Evolutionary conservation across 2,113 vertebrate species (phyloP), one percentile per base, ranked within the genome.

Genomic region (Phycodurus eques): DNA sequence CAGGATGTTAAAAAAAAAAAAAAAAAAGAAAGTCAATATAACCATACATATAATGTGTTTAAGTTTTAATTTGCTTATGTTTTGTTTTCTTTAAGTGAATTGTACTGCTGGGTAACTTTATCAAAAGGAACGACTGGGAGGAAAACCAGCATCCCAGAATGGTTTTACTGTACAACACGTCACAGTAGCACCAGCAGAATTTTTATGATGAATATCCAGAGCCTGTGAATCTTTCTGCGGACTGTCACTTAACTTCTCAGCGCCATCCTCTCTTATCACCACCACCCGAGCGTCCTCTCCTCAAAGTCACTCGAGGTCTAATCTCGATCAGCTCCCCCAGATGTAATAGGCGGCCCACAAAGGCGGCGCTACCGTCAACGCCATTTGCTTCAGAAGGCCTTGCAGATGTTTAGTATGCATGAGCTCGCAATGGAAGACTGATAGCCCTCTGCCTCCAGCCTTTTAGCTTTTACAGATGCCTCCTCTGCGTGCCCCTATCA

Each of bases 361-460:
- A 70, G 46, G 31, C 68, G 14, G 35, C 9, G 74, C 78, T 59
- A 71, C 78, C 67, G 61, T 77, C 77, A 47, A 68, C 80, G 68
- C 78, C 82, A 78, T 83, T 83, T 88, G 86, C 75, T 79, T 82
- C 71, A 68, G 75, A 85, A 56, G 71, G 82, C 74, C 0, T 9
- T 66, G 67, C 79, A 83, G 77, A 79, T 78, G 75, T 78, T 88
- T 87, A 78, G 72, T 85, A 89, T 87, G 81, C 80, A 83, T 82
- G 72, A 83, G 82, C 61, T 72, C 11, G 53, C 80, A 42, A 22
- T 46, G 46, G 44, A 80, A 80, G 74, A 87, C 73, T 82, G 87
- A 88, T 82, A 76, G 83, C 77, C 44, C 43, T 60, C 65, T 82
- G 83, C 84, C 79, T 83, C 42, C 0, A 76, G 78, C 80, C 66